Evolutionary conservation across 2,113 vertebrate species (phyloP).

Genomic region (Carlito syrichta): DNA sequence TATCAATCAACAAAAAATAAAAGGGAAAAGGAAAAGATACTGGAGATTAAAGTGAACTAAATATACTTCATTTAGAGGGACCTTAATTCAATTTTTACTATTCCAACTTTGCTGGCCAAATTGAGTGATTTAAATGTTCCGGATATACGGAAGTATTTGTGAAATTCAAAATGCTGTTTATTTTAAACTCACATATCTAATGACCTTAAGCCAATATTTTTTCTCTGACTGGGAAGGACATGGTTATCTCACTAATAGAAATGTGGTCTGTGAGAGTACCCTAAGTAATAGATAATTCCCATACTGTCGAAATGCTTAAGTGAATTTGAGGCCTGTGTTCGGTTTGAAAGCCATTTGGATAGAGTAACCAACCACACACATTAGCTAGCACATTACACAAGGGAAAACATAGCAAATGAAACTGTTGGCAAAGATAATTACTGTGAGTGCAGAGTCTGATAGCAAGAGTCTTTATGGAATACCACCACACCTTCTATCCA

Average conservation of each 20-base stretch:
- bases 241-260: not conserved
- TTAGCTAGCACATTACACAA: not conserved
- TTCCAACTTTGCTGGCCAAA: not conserved
- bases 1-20: conserved; percentile 13
- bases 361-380: not conserved
- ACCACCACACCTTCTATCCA: not conserved
- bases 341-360: conserved; percentile 41
- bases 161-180: not conserved
- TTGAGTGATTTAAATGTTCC: not conserved
- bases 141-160: not conserved
- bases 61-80: not conserved
- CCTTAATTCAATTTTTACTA: conserved; percentile 18
- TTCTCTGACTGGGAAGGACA: not conserved
- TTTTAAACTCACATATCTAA: not conserved
- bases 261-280: not conserved
- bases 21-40: not conserved
- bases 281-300: conserved; percentile 20
- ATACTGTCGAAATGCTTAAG: not conserved
- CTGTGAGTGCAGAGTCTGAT: not conserved
- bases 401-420: conserved; percentile 33
- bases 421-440: conserved; percentile 32
- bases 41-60: not conserved
- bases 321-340: conserved; percentile 21
- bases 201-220: not conserved
- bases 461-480: not conserved